Evolutionary conservation across 64 coral and sea anemone species (phyloP), one percentile per base, ranked within the genome.

Genomic region (Acropora tenuis): DNA sequence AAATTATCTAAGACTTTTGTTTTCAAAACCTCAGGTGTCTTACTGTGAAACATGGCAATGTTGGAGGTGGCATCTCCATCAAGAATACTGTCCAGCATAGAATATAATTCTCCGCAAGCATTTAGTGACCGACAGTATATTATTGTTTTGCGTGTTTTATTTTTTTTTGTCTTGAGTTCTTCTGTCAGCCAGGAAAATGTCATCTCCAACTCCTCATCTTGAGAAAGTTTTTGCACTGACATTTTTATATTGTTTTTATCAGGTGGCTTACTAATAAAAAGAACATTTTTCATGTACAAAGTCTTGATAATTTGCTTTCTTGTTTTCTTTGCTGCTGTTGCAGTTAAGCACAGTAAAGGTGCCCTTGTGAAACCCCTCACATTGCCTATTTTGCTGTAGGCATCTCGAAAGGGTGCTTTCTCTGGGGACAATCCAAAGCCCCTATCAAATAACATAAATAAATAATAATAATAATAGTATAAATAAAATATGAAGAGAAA

Each of bases 101-200:
- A 50, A 61, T 93, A 89, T 7, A 93, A 55, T 87, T 93, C 91
- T 41, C 92, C 86, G 82, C 85, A 93, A 75, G 47, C 65, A 59
- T 68, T 75, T 65, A 88, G 52, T 57, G 92, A 88, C 18, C 68
- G 75, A 73, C 84, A 93, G 77, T 93, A 88, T 12, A 88, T 79
- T 44, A 88, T 88, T 49, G 91, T 93, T 74, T 93, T 93, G 65
- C 45, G 17, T 17, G 71, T 88, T 12, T 53, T 65, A 61, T 66
- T 63, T 30, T 72, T 76, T 50, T 78, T 8, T 73, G 20, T 65
- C 61, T 80, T 74, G 9, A 93, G 69, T 88, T 93, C 85, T 15
- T 93, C 61, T 17, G 73, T 69, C 47, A 93, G 75, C 63, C 76
- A 80, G 50, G 91, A 82, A 73, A 90, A 82, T 82, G 66, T 63